A percentile compares a stretch with the other conserved stretches of the same genome.
Conservation (phyloP, 1,140 invertebrate species). For the Drosophila mayri region DNA sequence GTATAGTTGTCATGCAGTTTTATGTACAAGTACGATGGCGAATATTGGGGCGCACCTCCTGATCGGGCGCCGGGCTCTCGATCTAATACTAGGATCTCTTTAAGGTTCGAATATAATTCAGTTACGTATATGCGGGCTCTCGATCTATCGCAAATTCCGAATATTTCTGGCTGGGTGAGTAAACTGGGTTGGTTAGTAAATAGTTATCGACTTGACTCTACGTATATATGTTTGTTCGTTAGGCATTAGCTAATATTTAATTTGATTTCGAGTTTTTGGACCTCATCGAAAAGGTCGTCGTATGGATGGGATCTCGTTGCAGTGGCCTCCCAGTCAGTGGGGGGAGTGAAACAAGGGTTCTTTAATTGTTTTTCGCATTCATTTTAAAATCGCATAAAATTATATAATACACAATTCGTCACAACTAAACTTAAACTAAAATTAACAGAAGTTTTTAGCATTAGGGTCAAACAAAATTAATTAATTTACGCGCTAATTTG, state of each 20-base stretch:
- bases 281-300: slow-evolving; percentile 46
- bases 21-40: slow-evolving; percentile 66
- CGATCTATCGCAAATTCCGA: slow-evolving; percentile 38
- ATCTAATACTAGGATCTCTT: slow-evolving; percentile 54
- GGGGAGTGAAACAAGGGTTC: slow-evolving; percentile 51
- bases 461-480: slow-evolving; percentile 64
- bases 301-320: slow-evolving; percentile 74
- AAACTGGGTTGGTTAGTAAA: slow-evolving; percentile 59
- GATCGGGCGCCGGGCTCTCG: slow-evolving; percentile 20
- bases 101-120: slow-evolving; percentile 76
- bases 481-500: slow-evolving; percentile 37
- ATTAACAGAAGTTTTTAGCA: slow-evolving; percentile 68
- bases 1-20: slow-evolving; percentile 51
- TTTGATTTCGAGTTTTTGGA: slow-evolving; percentile 50
- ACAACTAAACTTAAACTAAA: slow-evolving; percentile 80
- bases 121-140: slow-evolving; percentile 73
- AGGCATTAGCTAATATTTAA: slow-evolving; percentile 57
- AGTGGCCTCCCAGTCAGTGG: slow-evolving; percentile 42
- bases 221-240: slow-evolving; percentile 64
- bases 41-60: slow-evolving; percentile 35
- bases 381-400: slow-evolving; percentile 81
- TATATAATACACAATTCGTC: slow-evolving; percentile 81
- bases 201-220: slow-evolving; percentile 60
- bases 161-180: slow-evolving; percentile 43
- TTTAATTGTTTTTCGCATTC: slow-evolving; percentile 72